A percentile compares a stretch with the other conserved stretches of the same genome.
Conservation (phyloP, 2,888 invertebrate species). For the Odiellus spinosus region DNA sequence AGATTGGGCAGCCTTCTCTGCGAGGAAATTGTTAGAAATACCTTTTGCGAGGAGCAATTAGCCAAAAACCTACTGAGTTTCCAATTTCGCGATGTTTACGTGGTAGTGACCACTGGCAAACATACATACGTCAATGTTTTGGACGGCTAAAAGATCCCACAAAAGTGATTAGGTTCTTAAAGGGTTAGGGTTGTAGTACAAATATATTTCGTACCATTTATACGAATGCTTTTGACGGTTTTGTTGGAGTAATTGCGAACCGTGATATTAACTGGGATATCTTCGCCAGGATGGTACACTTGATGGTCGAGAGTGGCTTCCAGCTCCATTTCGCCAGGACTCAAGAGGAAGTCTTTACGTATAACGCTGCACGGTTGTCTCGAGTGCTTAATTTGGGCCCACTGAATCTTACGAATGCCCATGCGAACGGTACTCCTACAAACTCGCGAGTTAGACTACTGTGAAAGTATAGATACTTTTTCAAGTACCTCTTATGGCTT, state of each 20-base stretch:
- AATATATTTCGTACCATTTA: slow-evolving; percentile 25
- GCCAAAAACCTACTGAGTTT: slow-evolving; percentile 58
- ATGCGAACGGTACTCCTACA: slow-evolving; percentile 68
- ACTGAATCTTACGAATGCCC: slow-evolving; percentile 82
- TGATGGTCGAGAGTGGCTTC: slow-evolving; percentile 90
- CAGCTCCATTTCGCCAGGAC: slow-evolving; percentile 81
- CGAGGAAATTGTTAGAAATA: background rate
- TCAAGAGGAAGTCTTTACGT: slow-evolving; percentile 83
- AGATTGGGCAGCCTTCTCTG: slow-evolving; percentile 75
- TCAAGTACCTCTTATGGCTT: slow-evolving; percentile 51
- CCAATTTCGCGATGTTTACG: slow-evolving; percentile 68
- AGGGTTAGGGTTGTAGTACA: background rate
- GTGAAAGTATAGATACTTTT: slow-evolving; percentile 1
- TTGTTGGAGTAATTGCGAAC: slow-evolving; percentile 89
- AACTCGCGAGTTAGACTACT: too few species aligned
- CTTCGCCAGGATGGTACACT: slow-evolving; percentile 75
- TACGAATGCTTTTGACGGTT: slow-evolving; percentile 85
- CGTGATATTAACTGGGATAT: slow-evolving; percentile 72
- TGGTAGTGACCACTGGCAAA: slow-evolving; percentile 92
- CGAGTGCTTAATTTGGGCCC: slow-evolving; percentile 72
- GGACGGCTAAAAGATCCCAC: slow-evolving; percentile 49
- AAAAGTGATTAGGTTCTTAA: background rate
- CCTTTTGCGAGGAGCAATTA: background rate
- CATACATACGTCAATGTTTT: slow-evolving; percentile 86
- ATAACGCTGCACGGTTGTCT: slow-evolving; percentile 87